Evolutionary conservation across 2,797 vertebrate genomes (phyloP).

Genomic region (Peromyscus attwateri): DNA sequence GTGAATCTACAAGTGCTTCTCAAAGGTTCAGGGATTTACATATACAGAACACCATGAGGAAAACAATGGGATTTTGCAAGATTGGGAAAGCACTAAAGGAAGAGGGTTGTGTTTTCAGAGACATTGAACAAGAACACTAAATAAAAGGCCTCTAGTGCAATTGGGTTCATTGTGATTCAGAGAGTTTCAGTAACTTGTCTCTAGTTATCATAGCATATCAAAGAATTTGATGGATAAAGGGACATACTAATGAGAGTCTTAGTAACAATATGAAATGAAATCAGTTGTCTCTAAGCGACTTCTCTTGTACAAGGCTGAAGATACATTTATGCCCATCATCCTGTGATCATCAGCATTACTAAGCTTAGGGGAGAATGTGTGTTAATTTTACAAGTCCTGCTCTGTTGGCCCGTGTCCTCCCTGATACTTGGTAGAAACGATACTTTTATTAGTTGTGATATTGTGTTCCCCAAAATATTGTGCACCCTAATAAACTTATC

Average conservation of each 20-base stretch:
- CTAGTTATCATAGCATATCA: slow-evolving; percentile 68
- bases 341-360: slow-evolving; percentile 16
- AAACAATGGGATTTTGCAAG: slow-evolving; percentile 22
- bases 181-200: slow-evolving; percentile 66
- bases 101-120: slow-evolving; percentile 41
- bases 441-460: not conserved
- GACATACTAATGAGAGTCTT: slow-evolving; percentile 71
- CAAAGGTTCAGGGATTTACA: slow-evolving; percentile 26
- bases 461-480: too few species aligned
- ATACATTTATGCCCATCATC: slow-evolving; percentile 56
- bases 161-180: slow-evolving; percentile 68
- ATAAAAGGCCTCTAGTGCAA: slow-evolving; percentile 49
- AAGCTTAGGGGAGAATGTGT: not conserved
- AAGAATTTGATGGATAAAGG: slow-evolving; percentile 77
- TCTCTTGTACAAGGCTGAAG: not conserved
- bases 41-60: not conserved
- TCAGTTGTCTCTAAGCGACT: slow-evolving; percentile 22
- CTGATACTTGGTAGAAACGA: not conserved
- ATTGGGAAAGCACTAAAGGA: not conserved
- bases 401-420: not conserved
- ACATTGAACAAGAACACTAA: slow-evolving; percentile 42
- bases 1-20: not conserved
- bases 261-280: slow-evolving; percentile 72
- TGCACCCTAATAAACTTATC: too few species aligned
- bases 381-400: not conserved